These are phyloP conservation scores for Furcifer pardalis DNA, from an alignment of 2,797 vertebrate species.

Conservation along the genomic window DNA sequence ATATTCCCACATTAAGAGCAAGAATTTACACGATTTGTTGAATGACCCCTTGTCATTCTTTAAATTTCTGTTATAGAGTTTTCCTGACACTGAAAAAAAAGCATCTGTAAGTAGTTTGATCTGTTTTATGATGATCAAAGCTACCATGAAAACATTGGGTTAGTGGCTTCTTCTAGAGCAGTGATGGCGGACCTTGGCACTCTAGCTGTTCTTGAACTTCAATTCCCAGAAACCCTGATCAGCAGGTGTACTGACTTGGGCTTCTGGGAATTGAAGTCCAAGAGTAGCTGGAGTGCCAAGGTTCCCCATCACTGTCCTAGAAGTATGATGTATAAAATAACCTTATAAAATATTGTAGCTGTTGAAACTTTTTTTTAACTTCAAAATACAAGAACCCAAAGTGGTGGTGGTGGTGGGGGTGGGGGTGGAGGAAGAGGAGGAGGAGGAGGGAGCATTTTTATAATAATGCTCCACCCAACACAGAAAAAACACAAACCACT, in stretches of 20 bases:
- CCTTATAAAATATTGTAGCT: conserved; percentile 49
- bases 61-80: conserved; percentile 15
- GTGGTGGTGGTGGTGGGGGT: too few relatives aligned
- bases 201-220: too few relatives aligned
- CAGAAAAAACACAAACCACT: background rate
- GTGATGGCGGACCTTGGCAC: too few relatives aligned
- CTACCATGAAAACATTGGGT: background rate
- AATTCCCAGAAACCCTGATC: too few relatives aligned
- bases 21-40: background rate
- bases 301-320: background rate
- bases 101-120: background rate
- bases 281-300: too few relatives aligned
- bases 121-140: background rate
- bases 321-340: conserved; percentile 3
- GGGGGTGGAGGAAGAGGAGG: too few relatives aligned
- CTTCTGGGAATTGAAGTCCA: too few relatives aligned
- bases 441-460: too few relatives aligned
- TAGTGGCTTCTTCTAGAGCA: too few relatives aligned
- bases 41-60: conserved; percentile 3
- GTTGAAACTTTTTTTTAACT: conserved; percentile 27
- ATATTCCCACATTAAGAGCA: background rate
- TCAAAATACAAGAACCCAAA: background rate
- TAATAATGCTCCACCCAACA: conserved; percentile 42
- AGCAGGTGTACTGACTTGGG: too few relatives aligned
- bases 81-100: background rate